Evolutionary conservation across 2,797 vertebrate genomes (phyloP), one percentile per base, ranked within the genome.

Genomic region (Lacerta viridis): DNA sequence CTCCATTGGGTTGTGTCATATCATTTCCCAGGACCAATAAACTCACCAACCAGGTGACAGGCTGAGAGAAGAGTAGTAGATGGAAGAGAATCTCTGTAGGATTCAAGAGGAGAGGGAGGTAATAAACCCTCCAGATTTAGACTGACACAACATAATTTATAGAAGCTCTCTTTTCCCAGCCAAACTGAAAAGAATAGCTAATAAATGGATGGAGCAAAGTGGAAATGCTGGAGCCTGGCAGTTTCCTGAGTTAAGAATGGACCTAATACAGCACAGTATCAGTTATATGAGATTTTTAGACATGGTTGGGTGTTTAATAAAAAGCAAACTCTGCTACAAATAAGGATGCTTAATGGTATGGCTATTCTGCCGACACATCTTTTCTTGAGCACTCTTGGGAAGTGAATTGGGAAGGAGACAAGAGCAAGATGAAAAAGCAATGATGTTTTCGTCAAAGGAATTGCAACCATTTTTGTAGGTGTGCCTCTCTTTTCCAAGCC

Each of bases 21-120:
- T 92, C 90, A 50, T 66, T 72, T 91, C 74, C 18, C 68, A 88
- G 77, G 68, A 43, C 83, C 68, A 77, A 41, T 75, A 50, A 87
- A 91, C 41, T 43, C 61, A 46, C 59, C 66, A 83, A 43, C 25
- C 79, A 94, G 41, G 61, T 90, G 85, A 86, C 36, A 85, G 29
- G 29, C 86, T 92, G 66, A 88, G 80, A 93, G 69, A 41, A 89
- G 36, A 87, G 72, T 64, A 29, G 13, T 25, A 85, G 64, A 72
- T 83, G 43, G 33, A 92, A 90, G n/a, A 93, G 68, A 94, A 87
- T 93, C 90, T 84, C 27, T 33, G 23, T 84, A 66, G 7, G 86
- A 61, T 93, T 93, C 91, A 88, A 71, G 88, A 89, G 59, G 43
- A 82, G 76, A 86, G 71, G 61, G 68, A 85, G 71, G 41, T 84